Percentiles rank a stretch among this genome's conserved stretches.
Conservation (phyloP, 2,113 vertebrate genomes). For the Oostethus manadensis region DNA sequence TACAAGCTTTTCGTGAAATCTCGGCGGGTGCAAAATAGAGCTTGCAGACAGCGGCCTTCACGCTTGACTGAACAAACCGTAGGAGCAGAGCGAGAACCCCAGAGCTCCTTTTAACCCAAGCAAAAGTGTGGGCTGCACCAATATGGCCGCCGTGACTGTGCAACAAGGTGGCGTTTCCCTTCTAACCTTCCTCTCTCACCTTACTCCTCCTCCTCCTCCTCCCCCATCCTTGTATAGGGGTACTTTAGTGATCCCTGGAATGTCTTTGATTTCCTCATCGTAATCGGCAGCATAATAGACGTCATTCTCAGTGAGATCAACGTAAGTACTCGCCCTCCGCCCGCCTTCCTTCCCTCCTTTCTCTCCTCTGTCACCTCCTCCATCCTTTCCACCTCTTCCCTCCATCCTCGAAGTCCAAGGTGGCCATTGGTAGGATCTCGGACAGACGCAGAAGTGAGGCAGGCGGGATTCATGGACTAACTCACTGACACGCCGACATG, state of each 20-base stretch:
- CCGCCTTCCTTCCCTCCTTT: conserved; percentile 51
- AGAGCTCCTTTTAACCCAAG: too few species aligned
- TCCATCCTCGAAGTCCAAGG: conserved; percentile 58
- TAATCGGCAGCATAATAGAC: conserved; percentile 99
- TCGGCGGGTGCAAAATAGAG: too few species aligned
- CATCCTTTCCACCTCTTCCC: conserved; percentile 8
- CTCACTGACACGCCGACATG: conserved; percentile 37
- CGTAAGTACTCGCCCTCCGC: conserved; percentile 85
- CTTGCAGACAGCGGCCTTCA: too few species aligned
- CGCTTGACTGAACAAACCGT: too few species aligned
- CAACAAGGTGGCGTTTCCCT: conserved; percentile 72
- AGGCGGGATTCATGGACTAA: conserved; percentile 60
- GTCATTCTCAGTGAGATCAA: conserved; percentile 99
- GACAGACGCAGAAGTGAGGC: conserved; percentile 20
- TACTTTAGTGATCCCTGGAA: conserved; percentile 99
- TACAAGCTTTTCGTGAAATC: too few species aligned
- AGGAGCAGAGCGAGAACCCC: too few species aligned
- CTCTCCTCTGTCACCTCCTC: conserved; percentile 1
- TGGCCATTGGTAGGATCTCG: conserved; percentile 28
- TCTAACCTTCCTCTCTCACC: conserved; percentile 98
- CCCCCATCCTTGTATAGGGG: conserved; percentile 91
- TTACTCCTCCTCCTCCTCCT: conserved; percentile 77
- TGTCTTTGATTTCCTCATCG: conserved; percentile 99
- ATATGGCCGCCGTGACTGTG: background rate
- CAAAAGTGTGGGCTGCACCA: background rate